Conservation (phyloP, 2,113 vertebrate species). For the Rhinopithecus roxellana region DNA sequence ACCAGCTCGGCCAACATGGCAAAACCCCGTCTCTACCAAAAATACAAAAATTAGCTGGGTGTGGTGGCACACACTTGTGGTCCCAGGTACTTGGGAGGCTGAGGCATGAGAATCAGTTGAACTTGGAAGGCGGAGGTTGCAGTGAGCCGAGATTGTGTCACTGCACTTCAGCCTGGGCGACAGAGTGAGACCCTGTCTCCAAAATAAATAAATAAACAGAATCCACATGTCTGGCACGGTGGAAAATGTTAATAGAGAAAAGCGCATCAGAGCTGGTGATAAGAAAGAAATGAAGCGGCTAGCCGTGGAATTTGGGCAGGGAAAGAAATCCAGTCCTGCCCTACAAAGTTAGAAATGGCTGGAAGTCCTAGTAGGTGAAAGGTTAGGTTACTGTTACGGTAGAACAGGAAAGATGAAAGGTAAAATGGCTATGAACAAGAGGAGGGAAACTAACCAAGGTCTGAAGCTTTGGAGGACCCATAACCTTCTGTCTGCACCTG, state of each 20-base stretch:
- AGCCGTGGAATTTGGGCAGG: background rate
- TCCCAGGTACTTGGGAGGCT: too few species aligned
- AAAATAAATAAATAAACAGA: too few species aligned
- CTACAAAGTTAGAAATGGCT: background rate
- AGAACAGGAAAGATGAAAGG: background rate
- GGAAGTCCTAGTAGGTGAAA: background rate
- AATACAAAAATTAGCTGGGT: too few species aligned
- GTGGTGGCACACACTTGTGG: too few species aligned
- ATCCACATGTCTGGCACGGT: background rate
- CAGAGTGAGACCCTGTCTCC: too few species aligned
- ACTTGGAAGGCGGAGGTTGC: too few species aligned
- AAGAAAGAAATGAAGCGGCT: background rate
- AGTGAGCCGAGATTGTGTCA: too few species aligned
- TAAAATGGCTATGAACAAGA: background rate
- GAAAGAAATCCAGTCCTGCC: background rate
- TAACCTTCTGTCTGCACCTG: background rate
- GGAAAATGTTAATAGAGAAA: background rate
- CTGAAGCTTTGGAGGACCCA: background rate
- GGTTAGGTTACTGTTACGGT: background rate
- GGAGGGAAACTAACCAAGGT: background rate
- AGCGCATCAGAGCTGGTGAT: background rate
- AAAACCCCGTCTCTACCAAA: too few species aligned
- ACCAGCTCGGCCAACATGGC: too few species aligned
- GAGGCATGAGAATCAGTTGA: too few species aligned
- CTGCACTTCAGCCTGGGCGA: too few species aligned